Evolutionary conservation across 2,888 invertebrate species (phyloP).

Genomic region (Ganaspis brasiliensis): DNA sequence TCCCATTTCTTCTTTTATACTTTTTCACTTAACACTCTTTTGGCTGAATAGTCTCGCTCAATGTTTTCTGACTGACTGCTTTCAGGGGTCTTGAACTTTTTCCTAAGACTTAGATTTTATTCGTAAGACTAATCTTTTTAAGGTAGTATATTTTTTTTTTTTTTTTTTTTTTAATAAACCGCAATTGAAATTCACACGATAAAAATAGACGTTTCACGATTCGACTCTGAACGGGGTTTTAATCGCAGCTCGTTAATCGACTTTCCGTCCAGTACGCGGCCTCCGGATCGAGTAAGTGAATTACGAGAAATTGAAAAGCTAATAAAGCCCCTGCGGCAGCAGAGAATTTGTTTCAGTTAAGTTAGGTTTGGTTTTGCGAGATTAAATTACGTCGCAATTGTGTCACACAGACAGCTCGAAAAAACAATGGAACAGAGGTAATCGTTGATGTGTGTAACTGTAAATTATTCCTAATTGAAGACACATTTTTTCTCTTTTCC

Average conservation of each 20-base stretch:
- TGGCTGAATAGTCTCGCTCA: neutral
- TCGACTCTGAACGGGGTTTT: conserved; percentile 28
- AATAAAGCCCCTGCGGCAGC: conserved; percentile 46
- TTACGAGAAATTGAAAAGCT: conserved; percentile 47
- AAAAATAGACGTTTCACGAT: conserved; percentile 37
- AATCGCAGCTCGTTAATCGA: conserved; percentile 49
- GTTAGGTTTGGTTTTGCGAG: conserved; percentile 39
- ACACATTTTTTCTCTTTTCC: too few species aligned
- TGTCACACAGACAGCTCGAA: neutral
- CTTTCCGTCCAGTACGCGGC: conserved; percentile 24
- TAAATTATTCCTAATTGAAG: too few species aligned
- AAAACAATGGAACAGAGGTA: neutral
- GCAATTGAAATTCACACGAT: conserved; percentile 44
- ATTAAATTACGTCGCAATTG: conserved; percentile 29
- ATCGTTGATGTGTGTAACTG: neutral
- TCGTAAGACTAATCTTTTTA: conserved; percentile 31
- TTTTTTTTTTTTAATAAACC: conserved; percentile 43
- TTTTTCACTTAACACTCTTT: too few species aligned
- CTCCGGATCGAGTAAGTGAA: conserved; percentile 36
- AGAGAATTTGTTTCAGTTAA: conserved; percentile 43
- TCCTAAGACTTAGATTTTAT: conserved; percentile 43
- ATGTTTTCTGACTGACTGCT: conserved; percentile 13
- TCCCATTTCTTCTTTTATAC: neutral
- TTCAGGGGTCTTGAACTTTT: neutral
- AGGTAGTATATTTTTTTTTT: too few species aligned